Base-by-base conservation (phyloP, 1,140 invertebrate species). In the Aphelenchoides besseyi region DNA sequence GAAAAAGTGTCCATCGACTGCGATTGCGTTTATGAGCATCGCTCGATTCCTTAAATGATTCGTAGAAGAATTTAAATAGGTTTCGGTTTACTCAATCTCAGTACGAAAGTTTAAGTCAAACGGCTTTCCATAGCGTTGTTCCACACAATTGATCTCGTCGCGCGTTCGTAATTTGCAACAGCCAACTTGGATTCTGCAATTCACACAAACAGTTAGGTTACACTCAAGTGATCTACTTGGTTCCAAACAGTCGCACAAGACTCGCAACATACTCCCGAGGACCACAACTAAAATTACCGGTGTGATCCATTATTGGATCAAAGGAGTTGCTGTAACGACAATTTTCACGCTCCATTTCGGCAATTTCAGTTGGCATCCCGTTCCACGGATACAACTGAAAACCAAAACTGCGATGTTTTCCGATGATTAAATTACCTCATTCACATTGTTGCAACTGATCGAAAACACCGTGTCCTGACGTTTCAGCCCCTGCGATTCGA, bases 401-500 rank as follows among this genome's bases (percentile, higher is more conserved):
- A 74, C 16, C 18, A 29, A 18, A n/a, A n/a, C n/a, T n/a, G n/a
- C n/a, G n/a, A n/a, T n/a, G n/a, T n/a, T n/a, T n/a, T n/a, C n/a
- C n/a, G n/a, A n/a, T n/a, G n/a, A n/a, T n/a, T n/a, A 55, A 61
- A 35, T 0, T 59, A 83, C 79, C 35, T 82, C 79, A 33, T 72
- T 53, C 48, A 82, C 72, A 33, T 71, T 75, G 33, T 81, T 79
- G 55, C 81, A 83, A 37, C 78, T 81, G 23, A 83, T 33, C 55
- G 75, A 73, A 71, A 79, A 83, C 1, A 83, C 81, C 36, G 76
- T 73, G 67, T 83, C 81, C 64, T 85, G 83, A 29, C 81, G 52
- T 63, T 80, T 77, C 32, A 73, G 36, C 3, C 81, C 81, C 28
- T 85, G 83, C 26, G 81, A 83, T 73, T 85, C 81, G 16, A 83